Conservation (phyloP, 2,888 invertebrate genomes). For the Cephus pulcher region DNA sequence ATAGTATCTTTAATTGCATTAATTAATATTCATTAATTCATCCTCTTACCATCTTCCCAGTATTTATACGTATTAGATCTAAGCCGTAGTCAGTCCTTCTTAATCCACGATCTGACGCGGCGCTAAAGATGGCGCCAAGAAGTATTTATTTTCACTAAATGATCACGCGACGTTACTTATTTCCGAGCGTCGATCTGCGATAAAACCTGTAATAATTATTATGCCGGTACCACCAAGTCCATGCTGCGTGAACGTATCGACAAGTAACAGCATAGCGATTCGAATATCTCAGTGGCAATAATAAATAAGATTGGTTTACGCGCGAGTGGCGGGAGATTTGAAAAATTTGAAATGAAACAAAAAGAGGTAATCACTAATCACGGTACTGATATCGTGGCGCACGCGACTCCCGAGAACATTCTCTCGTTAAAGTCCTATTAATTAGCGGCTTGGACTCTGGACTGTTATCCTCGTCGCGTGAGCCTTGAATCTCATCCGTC, state of each 20-base stretch:
- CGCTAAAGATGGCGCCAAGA: background rate
- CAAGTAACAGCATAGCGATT: background rate
- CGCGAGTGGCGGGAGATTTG: background rate
- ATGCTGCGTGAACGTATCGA: background rate
- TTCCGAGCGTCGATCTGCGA: background rate
- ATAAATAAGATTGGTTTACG: background rate
- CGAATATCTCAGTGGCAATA: background rate
- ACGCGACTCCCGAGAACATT: background rate
- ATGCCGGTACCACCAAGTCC: background rate
- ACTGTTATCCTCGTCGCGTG: background rate
- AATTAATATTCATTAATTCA: slow-evolving; percentile 32
- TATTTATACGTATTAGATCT: background rate
- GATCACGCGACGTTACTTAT: background rate
- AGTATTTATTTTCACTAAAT: background rate
- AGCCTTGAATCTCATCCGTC: slow-evolving; percentile 2
- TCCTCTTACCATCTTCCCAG: background rate
- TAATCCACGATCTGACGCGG: background rate
- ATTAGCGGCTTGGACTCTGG: slow-evolving; percentile 28
- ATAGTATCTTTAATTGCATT: slow-evolving; percentile 37
- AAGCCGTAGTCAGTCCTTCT: background rate
- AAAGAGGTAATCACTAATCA: background rate
- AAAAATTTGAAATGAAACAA: background rate
- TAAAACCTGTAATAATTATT: background rate
- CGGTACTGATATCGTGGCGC: background rate
- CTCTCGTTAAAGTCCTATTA: slow-evolving; percentile 42